phyloP scores from a whole-genome alignment of 2,797 vertebrate genomes.

The Ptychobarbus kaznakovi region DNA sequence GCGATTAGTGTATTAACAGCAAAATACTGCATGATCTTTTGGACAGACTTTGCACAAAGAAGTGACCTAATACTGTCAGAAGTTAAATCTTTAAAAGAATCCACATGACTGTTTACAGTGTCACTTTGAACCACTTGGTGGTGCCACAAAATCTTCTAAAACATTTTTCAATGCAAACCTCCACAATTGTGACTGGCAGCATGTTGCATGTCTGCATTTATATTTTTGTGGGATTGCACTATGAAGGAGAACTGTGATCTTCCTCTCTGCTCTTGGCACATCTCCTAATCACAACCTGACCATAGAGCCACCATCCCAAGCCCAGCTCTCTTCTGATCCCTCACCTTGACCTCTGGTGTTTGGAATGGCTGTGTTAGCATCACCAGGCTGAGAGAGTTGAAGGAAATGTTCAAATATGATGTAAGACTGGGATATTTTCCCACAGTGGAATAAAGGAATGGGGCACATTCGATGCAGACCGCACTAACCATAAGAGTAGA shows the following conservation, averaged over 20 bases:
- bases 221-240: constrained; percentile 7
- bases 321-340: constrained; percentile 58
- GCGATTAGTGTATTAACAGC: constrained; percentile 6
- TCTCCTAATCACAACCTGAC: background rate
- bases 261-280: constrained; percentile 11
- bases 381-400: constrained; percentile 29
- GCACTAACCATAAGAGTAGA: constrained; percentile 41
- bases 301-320: constrained; percentile 19
- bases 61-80: constrained; percentile 5
- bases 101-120: background rate
- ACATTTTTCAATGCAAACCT: background rate
- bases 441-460: constrained; percentile 52
- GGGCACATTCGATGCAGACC: constrained; percentile 23
- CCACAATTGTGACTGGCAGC: constrained; percentile 1
- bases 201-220: constrained; percentile 32
- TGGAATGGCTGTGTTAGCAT: constrained; percentile 49
- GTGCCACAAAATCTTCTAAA: constrained; percentile 48
- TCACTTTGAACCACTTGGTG: constrained; percentile 48
- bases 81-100: constrained; percentile 7
- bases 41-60: constrained; percentile 13
- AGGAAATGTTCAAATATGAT: constrained; percentile 26
- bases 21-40: constrained; percentile 22
- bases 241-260: constrained; percentile 2
- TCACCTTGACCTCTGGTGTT: constrained; percentile 51
- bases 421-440: constrained; percentile 37